These are phyloP conservation scores for Drosophila hydei DNA, from an alignment of 1,140 invertebrate species.

Conservation along the genomic window DNA sequence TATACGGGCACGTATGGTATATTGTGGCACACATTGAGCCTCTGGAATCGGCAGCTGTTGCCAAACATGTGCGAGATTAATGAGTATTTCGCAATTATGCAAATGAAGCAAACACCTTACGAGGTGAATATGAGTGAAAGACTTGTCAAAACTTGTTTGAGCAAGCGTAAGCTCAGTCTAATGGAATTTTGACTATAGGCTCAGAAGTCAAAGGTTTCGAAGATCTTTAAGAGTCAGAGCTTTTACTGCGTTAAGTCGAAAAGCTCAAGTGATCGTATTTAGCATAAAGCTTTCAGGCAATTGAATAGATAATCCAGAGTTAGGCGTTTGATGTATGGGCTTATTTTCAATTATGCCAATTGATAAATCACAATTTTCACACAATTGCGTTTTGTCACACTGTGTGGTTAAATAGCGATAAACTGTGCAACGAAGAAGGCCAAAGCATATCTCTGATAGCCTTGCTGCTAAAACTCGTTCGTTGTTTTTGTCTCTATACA, in stretches of 20 bases:
- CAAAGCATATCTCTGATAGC: constrained; percentile 11
- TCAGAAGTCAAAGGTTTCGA: not conserved
- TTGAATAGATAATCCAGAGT: constrained; percentile 1
- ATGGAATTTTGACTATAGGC: not conserved
- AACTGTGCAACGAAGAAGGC: constrained; percentile 11
- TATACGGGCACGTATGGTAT: constrained; percentile 35
- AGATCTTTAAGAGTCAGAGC: no score
- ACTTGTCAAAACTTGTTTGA: constrained; percentile 15
- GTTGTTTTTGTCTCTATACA: not conserved
- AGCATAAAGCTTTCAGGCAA: not conserved
- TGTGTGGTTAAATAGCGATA: constrained; percentile 12
- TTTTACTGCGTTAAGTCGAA: not conserved
- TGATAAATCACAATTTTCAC: constrained; percentile 1
- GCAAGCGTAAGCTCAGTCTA: no score
- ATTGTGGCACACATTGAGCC: no score
- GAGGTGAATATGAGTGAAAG: not conserved
- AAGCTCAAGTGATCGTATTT: not conserved
- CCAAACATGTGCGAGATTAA: constrained; percentile 37
- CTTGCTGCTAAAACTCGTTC: constrained; percentile 25
- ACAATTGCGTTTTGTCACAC: not conserved
- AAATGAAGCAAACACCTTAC: constrained; percentile 27
- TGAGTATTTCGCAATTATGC: constrained; percentile 33
- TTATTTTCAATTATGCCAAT: not conserved
- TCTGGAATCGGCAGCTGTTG: constrained; percentile 11
- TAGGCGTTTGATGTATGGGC: not conserved